Evolutionary conservation across 2,797 vertebrate species (phyloP), one percentile per base, ranked within the genome.

Genomic region (Dermochelys coriacea): DNA sequence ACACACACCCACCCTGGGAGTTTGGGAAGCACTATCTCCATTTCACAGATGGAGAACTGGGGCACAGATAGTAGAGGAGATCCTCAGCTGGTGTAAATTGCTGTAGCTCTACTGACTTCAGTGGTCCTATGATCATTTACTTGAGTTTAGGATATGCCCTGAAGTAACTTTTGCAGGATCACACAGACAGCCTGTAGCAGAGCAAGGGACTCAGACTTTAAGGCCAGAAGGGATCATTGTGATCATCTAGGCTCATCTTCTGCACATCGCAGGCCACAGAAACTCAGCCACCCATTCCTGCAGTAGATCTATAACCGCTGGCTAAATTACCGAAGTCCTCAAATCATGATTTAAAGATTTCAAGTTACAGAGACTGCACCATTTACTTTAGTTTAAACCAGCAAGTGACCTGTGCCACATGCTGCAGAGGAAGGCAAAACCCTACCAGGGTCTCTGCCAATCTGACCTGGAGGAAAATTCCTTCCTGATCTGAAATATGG

Each of bases 31-130:
- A 71, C 61, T 89, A 16, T 95, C 93, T 87, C 74, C 59, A 18
- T 95, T 91, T 52, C 88, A 90, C 59, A 91, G 88, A 80, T 84
- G 80, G 59, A 96, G 90, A 52, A 86, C 27, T 16, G 23, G 93
- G 71, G 68, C 74, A 94, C 0, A 0, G 86, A 84, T 92, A 95
- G 96, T 87, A 94, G 84, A 93, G 80, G 82, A 84, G 87, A 74
- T 74, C 93, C 93, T 88, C 82, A 88, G 57, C 82, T 86, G 49
- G 88, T 85, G 89, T 92, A 93, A 96, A 96, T 89, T 96, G 90
- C 92, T 93, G 88, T 79, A 94, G 92, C 82, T 95, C 85, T 94
- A 91, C 93, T 96, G 93, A 95, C 82, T 88, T 92, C 3, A 1
- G 5, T 10, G 51, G 83, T 86, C 47, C 85, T 31, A 6, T 41